A percentile compares a stretch with the other conserved stretches of the same genome.
Conservation (phyloP, 35 echinoderm and acorn worm genomes). For the Eucidaris tribuloides region DNA sequence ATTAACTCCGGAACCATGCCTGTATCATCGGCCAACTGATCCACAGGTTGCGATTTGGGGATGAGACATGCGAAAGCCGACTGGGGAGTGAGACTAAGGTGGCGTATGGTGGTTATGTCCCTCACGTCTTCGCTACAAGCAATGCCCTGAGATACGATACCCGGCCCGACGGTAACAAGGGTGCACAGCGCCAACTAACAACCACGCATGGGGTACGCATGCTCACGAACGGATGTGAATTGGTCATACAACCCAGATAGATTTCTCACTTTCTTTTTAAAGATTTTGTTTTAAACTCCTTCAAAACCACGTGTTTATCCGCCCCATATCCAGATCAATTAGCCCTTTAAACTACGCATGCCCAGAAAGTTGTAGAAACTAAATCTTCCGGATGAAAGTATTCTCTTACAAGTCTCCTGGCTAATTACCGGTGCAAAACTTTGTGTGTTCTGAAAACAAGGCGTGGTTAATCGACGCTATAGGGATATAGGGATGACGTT, state of each 20-base stretch:
- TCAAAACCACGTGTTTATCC: slow-evolving; percentile 23
- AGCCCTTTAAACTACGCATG: background rate
- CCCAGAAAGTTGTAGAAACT: slow-evolving; percentile 13
- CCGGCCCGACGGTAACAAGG: background rate
- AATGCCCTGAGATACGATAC: slow-evolving; percentile 7
- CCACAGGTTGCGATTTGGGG: no score
- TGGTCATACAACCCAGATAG: slow-evolving; percentile 2
- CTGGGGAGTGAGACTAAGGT: no score
- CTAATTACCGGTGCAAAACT: slow-evolving; percentile 16
- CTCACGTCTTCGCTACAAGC: slow-evolving; percentile 7
- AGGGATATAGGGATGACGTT: no score
- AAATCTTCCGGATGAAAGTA: background rate
- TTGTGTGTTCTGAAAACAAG: no score
- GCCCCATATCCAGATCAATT: slow-evolving; percentile 29
- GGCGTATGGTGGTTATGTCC: no score
- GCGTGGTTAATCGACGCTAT: no score
- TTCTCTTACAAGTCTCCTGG: slow-evolving; percentile 21
- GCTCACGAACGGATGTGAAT: slow-evolving; percentile 6
- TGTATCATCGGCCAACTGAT: slow-evolving; percentile 28
- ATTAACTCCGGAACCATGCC: slow-evolving; percentile 18
- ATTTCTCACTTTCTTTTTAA: background rate
- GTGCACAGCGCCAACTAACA: background rate
- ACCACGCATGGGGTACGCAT: background rate
- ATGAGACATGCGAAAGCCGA: no score
- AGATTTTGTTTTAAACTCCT: background rate